phyloP scores from a whole-genome alignment of 2,113 vertebrate genomes.

The Oreochromis tanganicae region DNA sequence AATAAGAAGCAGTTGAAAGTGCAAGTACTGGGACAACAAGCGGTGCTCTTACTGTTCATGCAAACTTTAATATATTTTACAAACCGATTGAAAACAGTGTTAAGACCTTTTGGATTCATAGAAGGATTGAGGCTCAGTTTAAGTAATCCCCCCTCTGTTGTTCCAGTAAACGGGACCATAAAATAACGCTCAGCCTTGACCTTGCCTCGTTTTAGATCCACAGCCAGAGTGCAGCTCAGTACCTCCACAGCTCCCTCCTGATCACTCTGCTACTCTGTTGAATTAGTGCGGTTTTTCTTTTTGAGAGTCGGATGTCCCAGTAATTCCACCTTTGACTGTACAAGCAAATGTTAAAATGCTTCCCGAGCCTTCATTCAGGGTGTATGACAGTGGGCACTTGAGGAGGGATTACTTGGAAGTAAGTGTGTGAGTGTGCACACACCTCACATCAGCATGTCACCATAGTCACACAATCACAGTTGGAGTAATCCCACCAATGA shows the following conservation, averaged over 20 bases:
- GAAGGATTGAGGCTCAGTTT: not conserved
- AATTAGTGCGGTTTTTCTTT: not conserved
- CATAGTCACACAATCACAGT: not conserved
- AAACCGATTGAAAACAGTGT: not conserved
- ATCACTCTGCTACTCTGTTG: not conserved
- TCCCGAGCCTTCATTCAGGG: conserved; percentile 50
- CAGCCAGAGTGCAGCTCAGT: not conserved
- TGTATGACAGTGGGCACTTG: not conserved
- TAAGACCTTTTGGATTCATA: not conserved
- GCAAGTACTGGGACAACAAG: conserved; percentile 31
- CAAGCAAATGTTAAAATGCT: conserved; percentile 15
- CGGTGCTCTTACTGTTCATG: not conserved
- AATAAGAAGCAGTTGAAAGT: conserved; percentile 40
- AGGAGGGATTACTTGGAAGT: not conserved
- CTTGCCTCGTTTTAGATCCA: not conserved
- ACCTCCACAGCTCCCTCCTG: not conserved
- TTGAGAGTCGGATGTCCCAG: conserved; percentile 23
- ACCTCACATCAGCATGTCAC: not conserved
- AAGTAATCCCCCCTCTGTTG: not conserved
- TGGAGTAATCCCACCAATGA: conserved; percentile 28
- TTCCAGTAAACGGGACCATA: not conserved
- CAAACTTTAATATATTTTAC: not conserved
- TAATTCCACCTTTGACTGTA: conserved; percentile 15
- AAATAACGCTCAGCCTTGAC: not conserved
- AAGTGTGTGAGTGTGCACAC: not conserved